These are phyloP conservation scores for Temnothorax nylanderi DNA, from an alignment of 1,140 invertebrate genomes.

Conservation along the genomic window DNA sequence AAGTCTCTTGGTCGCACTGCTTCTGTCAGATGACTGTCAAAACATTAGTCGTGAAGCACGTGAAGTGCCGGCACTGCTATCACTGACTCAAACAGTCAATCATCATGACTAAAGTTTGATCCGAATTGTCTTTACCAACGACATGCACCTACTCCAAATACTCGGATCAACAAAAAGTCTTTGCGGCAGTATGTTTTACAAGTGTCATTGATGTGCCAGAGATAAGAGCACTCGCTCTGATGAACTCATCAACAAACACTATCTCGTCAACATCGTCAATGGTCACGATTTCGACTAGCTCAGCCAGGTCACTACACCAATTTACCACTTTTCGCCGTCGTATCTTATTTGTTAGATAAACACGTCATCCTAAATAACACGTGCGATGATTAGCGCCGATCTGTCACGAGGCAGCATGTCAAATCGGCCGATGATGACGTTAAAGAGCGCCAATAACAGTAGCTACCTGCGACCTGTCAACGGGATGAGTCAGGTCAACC, in stretches of 20 bases:
- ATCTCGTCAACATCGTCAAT: conserved; percentile 18
- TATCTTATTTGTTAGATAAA: neutral
- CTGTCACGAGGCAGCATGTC: conserved; percentile 17
- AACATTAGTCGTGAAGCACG: conserved; percentile 1
- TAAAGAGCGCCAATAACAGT: neutral
- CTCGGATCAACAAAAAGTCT: conserved; percentile 5
- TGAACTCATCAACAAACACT: conserved; percentile 26
- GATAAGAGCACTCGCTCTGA: conserved; percentile 32
- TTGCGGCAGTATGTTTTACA: conserved; percentile 4
- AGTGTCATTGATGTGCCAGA: conserved; percentile 45
- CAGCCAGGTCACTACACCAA: conserved; percentile 26
- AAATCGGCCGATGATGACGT: neutral
- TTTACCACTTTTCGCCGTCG: conserved; percentile 14
- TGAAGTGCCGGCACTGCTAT: neutral
- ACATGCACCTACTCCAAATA: neutral
- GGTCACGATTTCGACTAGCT: neutral
- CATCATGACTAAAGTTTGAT: neutral
- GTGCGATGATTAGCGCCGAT: neutral
- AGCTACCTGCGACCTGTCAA: conserved; percentile 36
- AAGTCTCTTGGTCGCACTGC: neutral
- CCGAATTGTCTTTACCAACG: neutral
- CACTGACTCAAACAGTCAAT: conserved; percentile 27
- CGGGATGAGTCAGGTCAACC: conserved; percentile 30
- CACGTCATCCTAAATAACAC: conserved; percentile 42
- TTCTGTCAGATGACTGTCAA: conserved; percentile 15